Evolutionary conservation across 2,113 vertebrate genomes (phyloP).

Genomic region (Gallinago undulata): DNA sequence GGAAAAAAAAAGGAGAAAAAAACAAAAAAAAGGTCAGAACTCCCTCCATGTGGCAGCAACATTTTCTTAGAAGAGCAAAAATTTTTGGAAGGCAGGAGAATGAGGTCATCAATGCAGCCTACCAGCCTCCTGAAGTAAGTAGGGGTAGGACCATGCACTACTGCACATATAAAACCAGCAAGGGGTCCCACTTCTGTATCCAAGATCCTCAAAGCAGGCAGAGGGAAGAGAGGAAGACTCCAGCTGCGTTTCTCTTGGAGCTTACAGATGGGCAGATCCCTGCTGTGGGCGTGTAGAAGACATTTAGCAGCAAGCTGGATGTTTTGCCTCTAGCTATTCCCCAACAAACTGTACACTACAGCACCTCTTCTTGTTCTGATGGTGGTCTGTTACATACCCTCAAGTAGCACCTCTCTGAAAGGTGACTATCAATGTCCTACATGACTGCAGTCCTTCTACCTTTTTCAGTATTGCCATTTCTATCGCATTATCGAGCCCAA

Average conservation of each 20-base stretch:
- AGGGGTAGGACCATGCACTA: background rate
- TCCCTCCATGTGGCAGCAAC: background rate
- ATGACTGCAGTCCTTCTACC: background rate
- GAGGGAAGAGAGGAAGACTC: background rate
- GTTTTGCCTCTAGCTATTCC: background rate
- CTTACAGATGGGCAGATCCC: background rate
- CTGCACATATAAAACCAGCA: background rate
- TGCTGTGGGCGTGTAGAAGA: fast-evolving
- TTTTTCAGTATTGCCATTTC: background rate
- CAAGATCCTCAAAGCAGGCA: background rate
- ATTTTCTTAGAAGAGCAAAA: background rate
- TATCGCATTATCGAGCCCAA: background rate
- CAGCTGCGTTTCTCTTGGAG: background rate
- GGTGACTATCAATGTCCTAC: too few relatives aligned
- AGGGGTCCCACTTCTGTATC: background rate
- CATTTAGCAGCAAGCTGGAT: background rate
- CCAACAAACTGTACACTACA: fast-evolving
- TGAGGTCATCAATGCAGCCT: background rate
- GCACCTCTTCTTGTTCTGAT: background rate
- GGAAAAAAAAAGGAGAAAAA: background rate
- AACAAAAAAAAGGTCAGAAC: background rate
- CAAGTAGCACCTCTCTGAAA: background rate
- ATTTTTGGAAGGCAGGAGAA: background rate
- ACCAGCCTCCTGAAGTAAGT: background rate
- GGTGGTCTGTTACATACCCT: fast-evolving